Base-by-base conservation (phyloP, 2,888 invertebrate genomes). In the Cerceris rybyensis region DNA sequence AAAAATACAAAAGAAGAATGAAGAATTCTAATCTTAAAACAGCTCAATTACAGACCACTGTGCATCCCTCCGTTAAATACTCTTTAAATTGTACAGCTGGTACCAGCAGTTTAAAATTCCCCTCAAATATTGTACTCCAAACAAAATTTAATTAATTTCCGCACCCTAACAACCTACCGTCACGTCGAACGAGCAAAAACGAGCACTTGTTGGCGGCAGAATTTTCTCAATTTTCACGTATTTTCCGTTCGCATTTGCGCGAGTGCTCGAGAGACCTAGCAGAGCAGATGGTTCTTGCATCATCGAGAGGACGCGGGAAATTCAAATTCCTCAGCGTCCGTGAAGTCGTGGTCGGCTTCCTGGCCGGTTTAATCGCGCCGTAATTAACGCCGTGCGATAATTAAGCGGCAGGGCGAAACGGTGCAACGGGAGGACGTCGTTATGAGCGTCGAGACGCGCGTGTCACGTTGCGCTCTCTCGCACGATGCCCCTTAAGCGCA, bases 381-480 rank as follows among this genome's bases (percentile, higher is more conserved):
- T 87, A 86, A 87, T 86, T 86, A 87, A 86, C 80, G 72, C 70
- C 49, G 61, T n/a, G 75, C 73, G 79, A 87, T 88, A 87, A 89
- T 80, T 78, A 78, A 70, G 70, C 80, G 74, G 68, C 73, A 70
- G 58, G 59, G 57, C 17, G 28, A 13, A 16, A 11, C 39, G 7
- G 59, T 54, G 42, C 54, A 65, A 55, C 50, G 78, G 50, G 73
- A 70, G 67, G 52, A 55, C 67, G 74, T 78, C 78, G 78, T 78
- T 78, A 78, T 57, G 60, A 55, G 28, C 28, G 67, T 16, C 49
- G 73, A 63, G 78, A 70, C 59, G 67, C 55, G 50, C 46, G 64
- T 50, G 59, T 46, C 64, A 60, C 60, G 54, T 66, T 50, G 43
- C 49, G 52, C 52, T 13, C 43, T 49, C 41, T 17, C 57, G 17